These are phyloP conservation scores for Nysson spinosus DNA, from an alignment of 2,888 invertebrate genomes.

Conservation along the genomic window DNA sequence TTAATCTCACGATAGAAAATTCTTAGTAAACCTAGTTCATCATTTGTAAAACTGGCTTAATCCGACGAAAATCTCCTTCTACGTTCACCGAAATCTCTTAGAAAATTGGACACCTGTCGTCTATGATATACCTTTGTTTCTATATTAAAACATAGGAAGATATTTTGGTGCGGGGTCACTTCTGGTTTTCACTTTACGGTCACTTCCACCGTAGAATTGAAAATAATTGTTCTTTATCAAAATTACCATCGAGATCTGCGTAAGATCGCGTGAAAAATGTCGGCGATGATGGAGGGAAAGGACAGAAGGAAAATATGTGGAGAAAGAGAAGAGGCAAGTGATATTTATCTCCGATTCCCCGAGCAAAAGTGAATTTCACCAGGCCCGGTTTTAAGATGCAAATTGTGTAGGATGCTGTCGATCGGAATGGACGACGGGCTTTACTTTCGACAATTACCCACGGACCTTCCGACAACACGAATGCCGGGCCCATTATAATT, in stretches of 20 bases:
- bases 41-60: conserved; percentile 33
- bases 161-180: too few species aligned
- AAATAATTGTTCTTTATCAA: too few species aligned
- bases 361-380: not conserved
- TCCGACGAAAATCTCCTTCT: conserved; percentile 5
- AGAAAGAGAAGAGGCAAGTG: not conserved
- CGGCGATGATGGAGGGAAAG: not conserved
- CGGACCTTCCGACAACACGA: not conserved
- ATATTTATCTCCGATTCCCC: conserved; percentile 5
- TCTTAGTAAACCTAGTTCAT: conserved; percentile 50
- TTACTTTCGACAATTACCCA: not conserved
- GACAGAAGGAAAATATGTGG: not conserved
- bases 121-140: too few species aligned
- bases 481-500: not conserved
- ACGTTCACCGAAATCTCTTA: conserved; percentile 25
- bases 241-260: too few species aligned
- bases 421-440: conserved; percentile 6
- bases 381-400: conserved; percentile 16
- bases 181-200: too few species aligned
- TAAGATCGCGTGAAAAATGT: too few species aligned
- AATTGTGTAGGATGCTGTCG: conserved; percentile 15
- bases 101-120: conserved; percentile 42
- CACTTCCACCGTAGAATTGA: too few species aligned
- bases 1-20: conserved; percentile 52
- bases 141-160: too few species aligned